phyloP scores from a whole-genome alignment of 2,797 vertebrate species.

The Alosa sapidissima region DNA sequence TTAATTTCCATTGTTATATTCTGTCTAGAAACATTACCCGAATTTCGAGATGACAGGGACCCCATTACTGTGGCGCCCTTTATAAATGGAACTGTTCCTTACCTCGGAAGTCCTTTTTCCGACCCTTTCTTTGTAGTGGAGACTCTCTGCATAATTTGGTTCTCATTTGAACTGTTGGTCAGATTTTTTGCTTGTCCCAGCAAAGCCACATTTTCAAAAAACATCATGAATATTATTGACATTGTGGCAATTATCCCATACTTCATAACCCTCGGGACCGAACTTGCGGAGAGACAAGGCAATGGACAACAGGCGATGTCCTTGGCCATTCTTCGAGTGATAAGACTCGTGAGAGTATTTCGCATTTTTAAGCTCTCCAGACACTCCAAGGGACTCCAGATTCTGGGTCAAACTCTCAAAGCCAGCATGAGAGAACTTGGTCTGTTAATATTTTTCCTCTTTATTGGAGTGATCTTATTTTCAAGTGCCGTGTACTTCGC shows the following conservation, averaged over 20 bases:
- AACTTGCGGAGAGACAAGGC: slow-evolving; percentile 92
- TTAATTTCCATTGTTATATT: slow-evolving; percentile 99
- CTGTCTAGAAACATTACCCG: slow-evolving; percentile 94
- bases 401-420: slow-evolving; percentile 95
- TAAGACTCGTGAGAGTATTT: slow-evolving; percentile 93
- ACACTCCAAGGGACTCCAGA: slow-evolving; percentile 96
- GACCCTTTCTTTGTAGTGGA: slow-evolving; percentile 98
- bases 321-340: slow-evolving; percentile 92
- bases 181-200: slow-evolving; percentile 96
- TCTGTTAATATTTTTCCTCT: slow-evolving; percentile 94
- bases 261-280: slow-evolving; percentile 96
- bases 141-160: slow-evolving; percentile 98
- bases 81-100: slow-evolving; percentile 70
- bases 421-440: slow-evolving; percentile 96
- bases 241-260: slow-evolving; percentile 98
- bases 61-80: slow-evolving; percentile 66
- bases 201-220: slow-evolving; percentile 95
- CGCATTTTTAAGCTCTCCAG: slow-evolving; percentile 97
- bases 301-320: slow-evolving; percentile 98
- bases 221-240: slow-evolving; percentile 99
- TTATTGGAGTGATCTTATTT: slow-evolving; percentile 97
- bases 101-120: slow-evolving; percentile 79
- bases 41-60: slow-evolving; percentile 92
- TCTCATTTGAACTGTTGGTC: slow-evolving; percentile 95
- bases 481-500: slow-evolving; percentile 97